Percentiles rank a stretch among this genome's conserved stretches.
phyloP scores from a whole-genome alignment of 2,797 vertebrate species.

The Phoebastria nigripes region DNA sequence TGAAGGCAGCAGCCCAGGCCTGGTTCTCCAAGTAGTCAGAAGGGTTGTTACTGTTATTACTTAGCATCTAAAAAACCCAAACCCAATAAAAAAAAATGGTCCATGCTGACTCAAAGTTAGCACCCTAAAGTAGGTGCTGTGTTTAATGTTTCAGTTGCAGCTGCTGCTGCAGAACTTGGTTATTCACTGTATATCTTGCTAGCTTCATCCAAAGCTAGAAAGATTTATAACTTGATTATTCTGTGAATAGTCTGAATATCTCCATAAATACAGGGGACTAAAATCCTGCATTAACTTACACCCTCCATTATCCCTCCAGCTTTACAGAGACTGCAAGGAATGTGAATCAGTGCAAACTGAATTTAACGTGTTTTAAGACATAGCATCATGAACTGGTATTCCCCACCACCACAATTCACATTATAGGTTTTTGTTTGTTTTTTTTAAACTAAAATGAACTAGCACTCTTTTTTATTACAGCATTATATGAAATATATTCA shows the following conservation, averaged over 20 bases:
- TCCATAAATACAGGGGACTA: not conserved
- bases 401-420: not conserved
- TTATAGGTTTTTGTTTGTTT: not conserved
- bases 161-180: not conserved
- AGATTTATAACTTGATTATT: conserved; percentile 57
- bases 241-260: conserved; percentile 62
- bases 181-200: conserved; percentile 8
- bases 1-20: not conserved
- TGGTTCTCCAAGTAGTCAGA: not conserved
- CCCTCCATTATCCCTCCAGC: not conserved
- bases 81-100: not conserved
- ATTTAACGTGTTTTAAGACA: not conserved
- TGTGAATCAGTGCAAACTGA: conserved; percentile 12
- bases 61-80: not conserved
- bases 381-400: not conserved
- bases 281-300: not conserved
- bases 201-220: conserved; percentile 39
- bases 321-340: not conserved
- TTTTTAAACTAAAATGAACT: not conserved
- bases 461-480: conserved; percentile 6
- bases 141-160: not conserved
- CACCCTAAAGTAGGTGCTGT: not conserved
- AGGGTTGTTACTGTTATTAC: not conserved
- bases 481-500: conserved; percentile 23
- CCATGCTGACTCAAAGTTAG: not conserved